These are phyloP conservation scores for Cydia splendana DNA, from an alignment of 1,140 invertebrate genomes.

Conservation along the genomic window DNA sequence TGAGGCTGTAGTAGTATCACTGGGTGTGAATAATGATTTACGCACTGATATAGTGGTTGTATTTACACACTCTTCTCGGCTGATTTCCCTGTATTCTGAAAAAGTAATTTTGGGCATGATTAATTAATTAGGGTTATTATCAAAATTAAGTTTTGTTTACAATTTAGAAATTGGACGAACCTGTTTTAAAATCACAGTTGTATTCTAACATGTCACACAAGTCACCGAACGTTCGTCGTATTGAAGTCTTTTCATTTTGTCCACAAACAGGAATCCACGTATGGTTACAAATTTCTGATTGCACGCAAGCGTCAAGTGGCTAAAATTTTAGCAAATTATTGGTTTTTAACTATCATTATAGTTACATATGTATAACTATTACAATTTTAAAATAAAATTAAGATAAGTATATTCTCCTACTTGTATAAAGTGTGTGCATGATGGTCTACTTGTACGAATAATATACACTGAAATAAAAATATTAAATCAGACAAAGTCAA, in stretches of 20 bases:
- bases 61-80: background rate
- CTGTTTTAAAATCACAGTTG: constrained; percentile 55
- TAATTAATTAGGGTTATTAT: background rate
- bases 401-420: background rate
- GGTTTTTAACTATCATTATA: background rate
- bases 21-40: background rate
- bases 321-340: constrained; percentile 37
- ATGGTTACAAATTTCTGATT: constrained; percentile 61
- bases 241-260: constrained; percentile 36
- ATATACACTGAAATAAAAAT: constrained; percentile 8
- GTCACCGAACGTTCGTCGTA: constrained; percentile 50
- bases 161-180: constrained; percentile 38
- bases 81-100: background rate
- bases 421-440: constrained; percentile 4
- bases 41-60: background rate
- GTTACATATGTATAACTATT: background rate
- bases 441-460: background rate
- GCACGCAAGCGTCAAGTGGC: constrained; percentile 51
- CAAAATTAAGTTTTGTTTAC: background rate
- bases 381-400: background rate
- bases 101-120: background rate
- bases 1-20: background rate
- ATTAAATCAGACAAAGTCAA: background rate
- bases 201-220: constrained; percentile 61
- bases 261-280: constrained; percentile 60